Base-by-base conservation (phyloP, 2,113 vertebrate genomes). In the Anarhynchus alexandrinus region DNA sequence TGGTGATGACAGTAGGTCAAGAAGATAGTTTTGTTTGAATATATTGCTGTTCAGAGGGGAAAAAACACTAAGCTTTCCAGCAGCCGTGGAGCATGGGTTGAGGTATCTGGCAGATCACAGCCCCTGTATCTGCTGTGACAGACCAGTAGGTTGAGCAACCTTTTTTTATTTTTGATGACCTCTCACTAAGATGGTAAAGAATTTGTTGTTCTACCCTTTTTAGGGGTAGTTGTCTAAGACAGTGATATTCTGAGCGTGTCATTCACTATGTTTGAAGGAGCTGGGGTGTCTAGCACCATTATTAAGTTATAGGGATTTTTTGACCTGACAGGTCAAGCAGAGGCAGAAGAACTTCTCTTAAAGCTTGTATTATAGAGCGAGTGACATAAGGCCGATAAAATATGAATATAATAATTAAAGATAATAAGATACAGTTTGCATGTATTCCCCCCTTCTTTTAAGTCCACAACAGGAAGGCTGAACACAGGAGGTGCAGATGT, bases 81-180 rank as follows among this genome's bases (percentile, higher is more conserved):
- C 38, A 26, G 2, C 74, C 1, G 0, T 34, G 29, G 30, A 38
- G 11, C 40, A 15, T 40, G 40, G 18, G 29, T 47, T 6, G 3
- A 83, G 32, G 5, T 64, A 8, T 74, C 23, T 67, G 38, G 51
- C 64, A 71, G 14, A 71, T 82, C 15, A 21, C 38, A 83, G 38
- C 21, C 12, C 1, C 22, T 83, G 15, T 54, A 25, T 22, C 27
- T 86, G 30, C 58, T 88, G 29, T 67, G 25, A 45, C 38, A 77
- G n/a, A 81, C 13, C 5, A 59, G 15, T 45, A 62, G n/a, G 10
- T 40, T 54, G 15, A 66, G 17, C n/a, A 92, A 19, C 6, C 5
- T 42, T 65, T 70, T 69, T 65, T 30, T 45, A 3, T 49, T 52
- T 65, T 57, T 64, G 1, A 17, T 86, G 81, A 64, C 8, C 11